Percentiles rank a stretch among this genome's conserved stretches.
Conservation (phyloP, 2,113 vertebrate genomes). For the Microcebus tavaratra region DNA sequence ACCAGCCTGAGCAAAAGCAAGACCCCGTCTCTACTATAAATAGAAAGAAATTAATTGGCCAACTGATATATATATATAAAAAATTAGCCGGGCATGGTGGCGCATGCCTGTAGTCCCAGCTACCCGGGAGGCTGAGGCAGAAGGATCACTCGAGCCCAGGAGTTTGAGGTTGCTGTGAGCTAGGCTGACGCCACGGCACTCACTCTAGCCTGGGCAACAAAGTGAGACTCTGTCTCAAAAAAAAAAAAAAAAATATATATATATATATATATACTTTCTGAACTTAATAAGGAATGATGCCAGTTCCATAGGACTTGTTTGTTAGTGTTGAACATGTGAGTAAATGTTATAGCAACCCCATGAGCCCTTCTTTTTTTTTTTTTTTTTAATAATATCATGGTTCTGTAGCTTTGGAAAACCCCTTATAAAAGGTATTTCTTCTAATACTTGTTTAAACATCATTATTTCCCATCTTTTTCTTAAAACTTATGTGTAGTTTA, state of each 20-base stretch:
- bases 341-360: slow-evolving; percentile 12
- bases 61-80: no score
- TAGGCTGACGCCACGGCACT: no score
- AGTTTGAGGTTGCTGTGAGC: no score
- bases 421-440: not conserved
- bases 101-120: no score
- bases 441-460: slow-evolving; percentile 11
- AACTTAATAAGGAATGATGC: not conserved
- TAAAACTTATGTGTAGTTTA: not conserved
- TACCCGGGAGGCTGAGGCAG: no score
- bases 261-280: slow-evolving; percentile 45
- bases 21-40: no score
- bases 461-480: slow-evolving; percentile 1
- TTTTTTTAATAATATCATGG: not conserved
- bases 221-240: no score
- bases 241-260: not conserved
- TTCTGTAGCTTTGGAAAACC: not conserved
- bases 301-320: not conserved
- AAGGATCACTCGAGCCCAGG: no score
- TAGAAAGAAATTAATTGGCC: no score
- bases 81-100: no score
- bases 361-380: not conserved
- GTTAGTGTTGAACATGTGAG: not conserved
- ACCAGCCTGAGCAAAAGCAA: no score
- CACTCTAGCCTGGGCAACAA: no score